Evolutionary conservation across 2,888 invertebrate genomes (phyloP), one percentile per base, ranked within the genome.

Genomic region (Synergus japonicus): DNA sequence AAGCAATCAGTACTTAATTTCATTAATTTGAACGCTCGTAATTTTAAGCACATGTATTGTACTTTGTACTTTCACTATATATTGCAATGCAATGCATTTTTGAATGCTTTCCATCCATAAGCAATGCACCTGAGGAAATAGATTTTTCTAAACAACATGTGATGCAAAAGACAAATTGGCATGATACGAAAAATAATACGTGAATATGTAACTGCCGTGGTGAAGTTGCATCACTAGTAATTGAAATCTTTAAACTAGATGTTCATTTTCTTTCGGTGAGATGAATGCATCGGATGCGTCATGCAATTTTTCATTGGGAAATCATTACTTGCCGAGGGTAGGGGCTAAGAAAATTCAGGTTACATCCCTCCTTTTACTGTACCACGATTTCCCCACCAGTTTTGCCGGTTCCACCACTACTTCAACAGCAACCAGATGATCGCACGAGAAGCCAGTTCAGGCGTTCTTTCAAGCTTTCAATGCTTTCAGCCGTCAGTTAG

Each of bases 401-500:
- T 37, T 10, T 37, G 54, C 73, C 73, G 54, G 73, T 73, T 73
- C 73, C 73, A 29, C 73, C 73, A 73, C 73, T 54, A 73, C 73
- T 54, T 73, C 54, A 73, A 73, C n/a, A 49, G 49, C 88, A 86
- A 86, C 88, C 90, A 91, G 90, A 90, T 91, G 90, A 90, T 90
- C 90, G 89, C 84, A 84, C 29, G 81, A 81, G 83, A 81, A 84
- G 86, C 83, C 84, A 82, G 82, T 85, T 85, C 83, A 37, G 5
- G 37, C 37, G 83, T 43, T 10, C 22, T 76, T 64, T 63, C 37
- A 54, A 49, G 65, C 76, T 73, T 64, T 46, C 66, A 37, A 37
- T 64, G 78, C 54, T 63, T 54, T 73, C 79, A 86, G 85, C 85
- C 86, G 89, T 91, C 92, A 92, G 92, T 92, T 92, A 90, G 92